Evolutionary conservation across 2,888 invertebrate species (phyloP), one percentile per base, ranked within the genome.

Genomic region (Julus scandinavius): DNA sequence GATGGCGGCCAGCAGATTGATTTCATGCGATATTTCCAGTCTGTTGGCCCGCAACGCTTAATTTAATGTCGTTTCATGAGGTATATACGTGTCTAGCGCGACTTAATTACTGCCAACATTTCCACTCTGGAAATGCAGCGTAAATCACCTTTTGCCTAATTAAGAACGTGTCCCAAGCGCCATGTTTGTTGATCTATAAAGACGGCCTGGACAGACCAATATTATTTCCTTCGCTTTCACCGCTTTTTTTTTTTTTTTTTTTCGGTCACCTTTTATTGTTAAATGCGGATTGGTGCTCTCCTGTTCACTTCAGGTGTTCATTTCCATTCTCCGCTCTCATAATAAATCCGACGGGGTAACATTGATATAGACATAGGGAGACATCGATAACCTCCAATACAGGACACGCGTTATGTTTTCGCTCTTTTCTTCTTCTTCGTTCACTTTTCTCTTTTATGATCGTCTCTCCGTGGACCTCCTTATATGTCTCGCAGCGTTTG

Each of bases 301-400:
- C n/a, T 72, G 63, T 72, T 72, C 63, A 72, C 63, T 72, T 72
- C 63, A 72, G 63, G 63, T 72, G 63, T 72, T 72, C 63, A 72
- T 72, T 72, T 72, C 63, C 63, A 72, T 72, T 72, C 63, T n/a
- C 29, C 63, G 20, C 63, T 4, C 20, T 20, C 63, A 72, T 72
- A 72, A 72, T 72, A 72, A 72, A 72, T 72, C 63, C 63, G 63
- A 20, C 29, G 63, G 63, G 63, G 63, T 20, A 72, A 72, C 63
- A 72, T 72, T 72, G 63, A 72, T 72, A 72, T 72, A 72, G 63
- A 72, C 63, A 72, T 72, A 72, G 63, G 63, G 63, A 72, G 63
- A 72, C 63, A 72, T 72, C 63, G 63, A 72, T 72, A 72, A 72
- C 63, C 63, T 72, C 63, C 63, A 72, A 72, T 72, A 72, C 63